These are phyloP conservation scores for Tetragonula carbonaria DNA, from an alignment of 2,888 invertebrate genomes.

Conservation along the genomic window DNA sequence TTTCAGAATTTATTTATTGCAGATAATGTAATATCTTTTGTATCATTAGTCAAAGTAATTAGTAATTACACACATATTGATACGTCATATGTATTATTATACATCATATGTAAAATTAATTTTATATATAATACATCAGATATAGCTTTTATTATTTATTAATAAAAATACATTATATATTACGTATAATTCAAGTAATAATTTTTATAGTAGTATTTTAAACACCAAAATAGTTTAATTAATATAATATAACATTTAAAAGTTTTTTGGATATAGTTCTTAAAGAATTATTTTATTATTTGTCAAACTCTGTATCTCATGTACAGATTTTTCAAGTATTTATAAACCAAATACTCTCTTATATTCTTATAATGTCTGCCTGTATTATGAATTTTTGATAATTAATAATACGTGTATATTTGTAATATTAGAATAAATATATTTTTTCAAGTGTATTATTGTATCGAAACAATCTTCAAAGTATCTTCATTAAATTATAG, in stretches of 20 bases:
- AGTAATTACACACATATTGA: not conserved
- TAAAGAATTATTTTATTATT: constrained; percentile 5
- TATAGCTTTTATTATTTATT: constrained; percentile 33
- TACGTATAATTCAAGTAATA: not conserved
- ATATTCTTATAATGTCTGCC: constrained; percentile 30
- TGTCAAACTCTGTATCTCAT: constrained; percentile 30
- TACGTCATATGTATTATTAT: not conserved
- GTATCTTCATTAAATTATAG: not conserved
- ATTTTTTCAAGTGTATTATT: constrained; percentile 48
- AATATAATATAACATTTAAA: not conserved
- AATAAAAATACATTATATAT: not conserved
- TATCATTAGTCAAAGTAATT: constrained; percentile 17
- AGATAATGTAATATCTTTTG: not conserved
- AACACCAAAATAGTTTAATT: not conserved
- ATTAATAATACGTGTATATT: constrained; percentile 16
- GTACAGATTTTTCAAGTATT: constrained; percentile 57
- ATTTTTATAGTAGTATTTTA: constrained; percentile 14
- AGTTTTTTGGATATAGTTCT: constrained; percentile 6
- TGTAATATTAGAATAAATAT: constrained; percentile 35
- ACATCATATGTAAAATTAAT: not conserved
- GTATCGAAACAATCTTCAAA: not conserved
- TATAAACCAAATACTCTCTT: constrained; percentile 64
- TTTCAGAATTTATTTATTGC: too few species aligned
- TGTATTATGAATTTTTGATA: constrained; percentile 21
- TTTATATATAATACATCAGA: constrained; percentile 6